Evolutionary conservation across 2,888 invertebrate genomes (phyloP).

Genomic region (Trachelus iudaicus): DNA sequence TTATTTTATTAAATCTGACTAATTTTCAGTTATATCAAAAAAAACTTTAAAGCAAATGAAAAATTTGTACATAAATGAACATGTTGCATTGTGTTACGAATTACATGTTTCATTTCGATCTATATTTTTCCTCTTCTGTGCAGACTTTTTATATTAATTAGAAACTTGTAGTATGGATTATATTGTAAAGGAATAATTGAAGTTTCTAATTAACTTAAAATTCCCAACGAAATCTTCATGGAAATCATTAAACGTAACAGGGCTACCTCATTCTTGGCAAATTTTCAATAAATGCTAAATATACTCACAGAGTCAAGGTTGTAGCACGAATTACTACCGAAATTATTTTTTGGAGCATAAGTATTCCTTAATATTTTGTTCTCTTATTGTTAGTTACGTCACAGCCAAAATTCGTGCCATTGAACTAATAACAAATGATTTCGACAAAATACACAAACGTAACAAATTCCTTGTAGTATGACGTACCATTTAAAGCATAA

Average conservation of each 20-base stretch:
- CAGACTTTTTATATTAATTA: background rate
- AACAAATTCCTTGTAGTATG: too few relatives aligned
- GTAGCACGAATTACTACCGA: background rate
- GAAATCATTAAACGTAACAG: background rate
- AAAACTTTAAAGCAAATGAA: background rate
- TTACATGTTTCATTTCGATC: background rate
- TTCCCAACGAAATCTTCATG: background rate
- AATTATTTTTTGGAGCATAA: background rate
- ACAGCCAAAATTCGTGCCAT: background rate
- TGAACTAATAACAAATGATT: background rate
- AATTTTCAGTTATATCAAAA: background rate
- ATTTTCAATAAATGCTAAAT: background rate
- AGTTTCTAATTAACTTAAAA: too few relatives aligned
- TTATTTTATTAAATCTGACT: background rate
- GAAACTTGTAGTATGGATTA: background rate
- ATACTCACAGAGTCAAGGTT: background rate
- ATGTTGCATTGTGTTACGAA: background rate
- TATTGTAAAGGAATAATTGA: too few relatives aligned
- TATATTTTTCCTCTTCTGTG: background rate
- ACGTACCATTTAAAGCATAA: too few relatives aligned
- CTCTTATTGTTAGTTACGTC: background rate
- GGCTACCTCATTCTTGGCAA: background rate
- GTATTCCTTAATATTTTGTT: background rate
- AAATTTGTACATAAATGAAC: background rate
- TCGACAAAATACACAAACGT: background rate